A percentile compares a stretch with the other conserved stretches of the same genome.
Evolutionary conservation across 2,888 invertebrate species (phyloP).

Genomic region (Phoenoteleia sp.): DNA sequence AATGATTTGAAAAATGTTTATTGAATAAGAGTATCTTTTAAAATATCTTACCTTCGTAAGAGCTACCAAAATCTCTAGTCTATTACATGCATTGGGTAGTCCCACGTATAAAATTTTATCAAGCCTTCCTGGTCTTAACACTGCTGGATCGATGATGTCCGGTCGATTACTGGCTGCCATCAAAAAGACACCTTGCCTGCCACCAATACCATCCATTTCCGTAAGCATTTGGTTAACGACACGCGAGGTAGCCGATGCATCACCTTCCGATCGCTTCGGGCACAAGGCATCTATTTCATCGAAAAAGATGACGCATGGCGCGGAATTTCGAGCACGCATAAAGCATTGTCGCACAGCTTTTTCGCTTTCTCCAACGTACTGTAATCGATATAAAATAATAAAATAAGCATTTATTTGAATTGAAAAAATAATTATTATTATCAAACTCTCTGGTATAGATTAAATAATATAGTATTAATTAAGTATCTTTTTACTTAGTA

Average conservation of each 20-base stretch:
- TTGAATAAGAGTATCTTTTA: no score
- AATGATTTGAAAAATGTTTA: no score
- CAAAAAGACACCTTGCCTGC: conserved; percentile 96
- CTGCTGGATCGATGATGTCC: conserved; percentile 98
- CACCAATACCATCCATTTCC: conserved; percentile 99
- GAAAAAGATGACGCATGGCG: conserved; percentile 99
- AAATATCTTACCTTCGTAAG: conserved; percentile 93
- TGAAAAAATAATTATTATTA: no score
- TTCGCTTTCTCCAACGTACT: conserved; percentile 99
- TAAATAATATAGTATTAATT: no score
- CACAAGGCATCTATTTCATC: conserved; percentile 99
- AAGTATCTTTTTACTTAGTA: no score
- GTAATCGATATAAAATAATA: conserved; percentile 75
- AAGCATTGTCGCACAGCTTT: conserved; percentile 98
- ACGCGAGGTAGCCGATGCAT: conserved; percentile 92
- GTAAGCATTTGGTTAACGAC: conserved; percentile 99
- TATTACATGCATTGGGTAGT: conserved; percentile 93
- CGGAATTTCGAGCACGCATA: conserved; percentile 96
- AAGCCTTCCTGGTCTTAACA: conserved; percentile 95
- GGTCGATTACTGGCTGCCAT: conserved; percentile 99
- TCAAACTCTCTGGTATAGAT: no score
- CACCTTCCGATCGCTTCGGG: conserved; percentile 94
- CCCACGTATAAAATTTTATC: conserved; percentile 97
- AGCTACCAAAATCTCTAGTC: conserved; percentile 95
- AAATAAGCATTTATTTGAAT: conserved; percentile 29